Evolutionary conservation across 1,140 invertebrate genomes (phyloP).

Genomic region (Helicoverpa zea): DNA sequence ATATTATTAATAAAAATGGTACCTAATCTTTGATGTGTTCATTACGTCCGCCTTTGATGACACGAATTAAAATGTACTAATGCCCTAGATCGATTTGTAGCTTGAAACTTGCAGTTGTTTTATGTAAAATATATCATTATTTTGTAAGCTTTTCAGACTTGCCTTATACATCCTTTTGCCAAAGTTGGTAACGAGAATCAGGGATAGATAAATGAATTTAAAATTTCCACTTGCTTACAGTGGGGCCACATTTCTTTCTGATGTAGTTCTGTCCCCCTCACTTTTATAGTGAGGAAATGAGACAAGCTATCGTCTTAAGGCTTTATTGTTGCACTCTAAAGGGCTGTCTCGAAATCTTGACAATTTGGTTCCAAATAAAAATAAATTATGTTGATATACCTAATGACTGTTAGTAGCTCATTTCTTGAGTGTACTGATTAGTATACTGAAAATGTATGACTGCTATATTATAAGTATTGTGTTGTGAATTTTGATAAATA

Average conservation of each 20-base stretch:
- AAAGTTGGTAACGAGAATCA: constrained; percentile 7
- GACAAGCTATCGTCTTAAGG: not conserved
- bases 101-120: constrained; percentile 14
- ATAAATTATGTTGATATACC: not conserved
- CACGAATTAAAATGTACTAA: constrained; percentile 19
- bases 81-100: not conserved
- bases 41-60: constrained; percentile 32
- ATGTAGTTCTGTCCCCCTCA: constrained; percentile 22
- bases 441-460: constrained; percentile 21
- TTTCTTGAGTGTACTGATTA: not conserved
- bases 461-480: constrained; percentile 21
- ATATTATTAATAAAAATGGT: constrained; percentile 15
- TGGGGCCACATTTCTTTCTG: constrained; percentile 29
- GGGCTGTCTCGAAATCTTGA: constrained; percentile 44
- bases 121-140: constrained; percentile 2
- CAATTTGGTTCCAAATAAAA: constrained; percentile 11
- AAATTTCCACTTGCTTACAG: not conserved
- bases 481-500: constrained; percentile 24
- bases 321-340: constrained; percentile 31
- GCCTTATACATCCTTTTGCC: constrained; percentile 3
- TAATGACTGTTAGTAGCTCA: not conserved
- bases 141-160: constrained; percentile 17
- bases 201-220: not conserved
- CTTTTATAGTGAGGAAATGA: not conserved
- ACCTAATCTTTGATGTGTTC: constrained; percentile 41